These are phyloP conservation scores for Suricata suricatta DNA, from an alignment of 2,113 vertebrate species.

Conservation along the genomic window DNA sequence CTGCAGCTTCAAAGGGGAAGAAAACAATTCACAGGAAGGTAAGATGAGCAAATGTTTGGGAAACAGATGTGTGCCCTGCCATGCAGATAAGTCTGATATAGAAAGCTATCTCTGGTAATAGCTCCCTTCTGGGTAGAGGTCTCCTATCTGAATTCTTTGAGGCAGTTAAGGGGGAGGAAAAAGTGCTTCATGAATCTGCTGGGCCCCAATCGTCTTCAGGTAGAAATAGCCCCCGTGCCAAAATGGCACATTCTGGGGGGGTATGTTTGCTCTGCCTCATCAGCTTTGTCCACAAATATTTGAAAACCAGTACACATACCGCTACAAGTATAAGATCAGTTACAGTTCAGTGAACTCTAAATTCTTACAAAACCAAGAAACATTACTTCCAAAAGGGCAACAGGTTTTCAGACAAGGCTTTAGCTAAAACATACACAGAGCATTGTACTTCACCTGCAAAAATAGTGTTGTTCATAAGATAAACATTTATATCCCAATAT, in stretches of 20 bases:
- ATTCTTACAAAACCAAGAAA: background rate
- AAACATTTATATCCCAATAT: background rate
- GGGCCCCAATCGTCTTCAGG: background rate
- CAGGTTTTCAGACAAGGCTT: background rate
- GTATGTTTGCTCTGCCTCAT: background rate
- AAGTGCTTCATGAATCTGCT: background rate
- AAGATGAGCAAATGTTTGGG: background rate
- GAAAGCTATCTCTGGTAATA: background rate
- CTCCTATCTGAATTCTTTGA: background rate
- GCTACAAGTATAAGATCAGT: background rate
- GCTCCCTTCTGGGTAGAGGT: background rate
- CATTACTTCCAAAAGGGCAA: background rate
- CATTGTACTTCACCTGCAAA: background rate
- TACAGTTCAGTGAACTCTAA: constrained; percentile 16
- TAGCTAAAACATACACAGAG: background rate
- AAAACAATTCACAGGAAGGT: background rate
- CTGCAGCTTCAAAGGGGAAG: background rate
- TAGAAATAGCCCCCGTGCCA: background rate
- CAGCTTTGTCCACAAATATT: background rate
- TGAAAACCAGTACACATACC: background rate
- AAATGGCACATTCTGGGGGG: background rate
- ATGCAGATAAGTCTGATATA: background rate
- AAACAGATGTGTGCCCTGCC: background rate
- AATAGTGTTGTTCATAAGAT: background rate
- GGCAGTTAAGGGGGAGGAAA: background rate